Percentiles rank a stretch among this genome's conserved stretches.
Conservation (phyloP, 2,888 invertebrate genomes). For the Sphaerophoria taeniata region DNA sequence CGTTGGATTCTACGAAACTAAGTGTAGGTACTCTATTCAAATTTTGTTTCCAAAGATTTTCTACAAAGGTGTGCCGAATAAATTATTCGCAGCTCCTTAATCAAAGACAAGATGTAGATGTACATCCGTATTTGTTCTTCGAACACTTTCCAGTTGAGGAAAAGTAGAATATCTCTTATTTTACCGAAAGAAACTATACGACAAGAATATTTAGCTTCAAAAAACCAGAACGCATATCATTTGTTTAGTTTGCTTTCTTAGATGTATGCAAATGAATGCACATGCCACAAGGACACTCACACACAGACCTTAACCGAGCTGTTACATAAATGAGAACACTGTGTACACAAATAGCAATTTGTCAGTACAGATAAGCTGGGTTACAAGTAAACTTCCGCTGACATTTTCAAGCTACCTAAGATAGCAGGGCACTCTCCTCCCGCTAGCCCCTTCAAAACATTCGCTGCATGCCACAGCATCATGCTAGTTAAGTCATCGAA, state of each 20-base stretch:
- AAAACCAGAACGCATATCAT: slow-evolving; percentile 51
- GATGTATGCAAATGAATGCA: slow-evolving; percentile 66
- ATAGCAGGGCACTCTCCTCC: not conserved
- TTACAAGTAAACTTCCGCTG: slow-evolving; percentile 53
- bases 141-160: slow-evolving; percentile 20
- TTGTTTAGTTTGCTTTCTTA: slow-evolving; percentile 37
- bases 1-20: slow-evolving; percentile 33
- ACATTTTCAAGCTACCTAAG: slow-evolving; percentile 29
- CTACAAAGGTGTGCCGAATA: slow-evolving; percentile 57
- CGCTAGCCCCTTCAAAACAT: not conserved
- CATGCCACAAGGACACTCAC: slow-evolving; percentile 40
- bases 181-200: not conserved
- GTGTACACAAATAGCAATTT: slow-evolving; percentile 66
- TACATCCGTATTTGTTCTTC: slow-evolving; percentile 34
- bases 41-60: slow-evolving; percentile 27
- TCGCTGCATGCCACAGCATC: not conserved
- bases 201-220: not conserved
- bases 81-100: slow-evolving; percentile 56
- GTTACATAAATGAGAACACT: not conserved
- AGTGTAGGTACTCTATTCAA: slow-evolving; percentile 9
- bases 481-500: slow-evolving; percentile 62
- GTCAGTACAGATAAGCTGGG: slow-evolving; percentile 69
- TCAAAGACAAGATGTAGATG: slow-evolving; percentile 19
- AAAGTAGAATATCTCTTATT: slow-evolving; percentile 36
- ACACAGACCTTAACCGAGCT: not conserved